Base-by-base conservation (phyloP, 2,113 vertebrate genomes). In the Melanerpes aurifrons region DNA sequence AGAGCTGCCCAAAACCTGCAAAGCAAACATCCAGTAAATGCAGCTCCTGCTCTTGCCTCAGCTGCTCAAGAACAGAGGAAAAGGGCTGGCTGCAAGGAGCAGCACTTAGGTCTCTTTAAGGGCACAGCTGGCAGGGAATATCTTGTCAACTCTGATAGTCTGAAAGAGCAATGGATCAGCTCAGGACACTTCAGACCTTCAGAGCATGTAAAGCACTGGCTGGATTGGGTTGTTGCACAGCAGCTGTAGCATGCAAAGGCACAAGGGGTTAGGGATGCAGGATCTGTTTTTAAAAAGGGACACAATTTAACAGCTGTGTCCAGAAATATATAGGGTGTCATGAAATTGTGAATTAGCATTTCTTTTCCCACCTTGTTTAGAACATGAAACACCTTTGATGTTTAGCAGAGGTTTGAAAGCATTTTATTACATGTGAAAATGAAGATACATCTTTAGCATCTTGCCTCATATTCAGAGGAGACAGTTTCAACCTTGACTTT, bases 41-140 rank as follows among this genome's bases (percentile, higher is more conserved):
- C 48, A 95, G 25, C 29, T 93, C 87, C 92, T 63, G 82, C 12
- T 90, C 63, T 82, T 90, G 87, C 93, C 76, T 95, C 87, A 89
- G 45, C 53, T 89, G 45, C 82, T 86, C 63, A 85, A 81, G 40
- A 93, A 89, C 7, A 87, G 69, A 79, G n/a, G 25, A 50, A 69
- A 32, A 69, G 47, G 22, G 35, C 31, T 70, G 67, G 82, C 58
- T 82, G 82, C 80, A 93, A 92, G 83, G 78, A 94, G 47, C 84
- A 90, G 59, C 91, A 89, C 94, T 96, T 95, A 90, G 75, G 70
- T 94, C 54, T 76, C 80, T 87, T 95, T 88, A 97, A 94, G 89
- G 91, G 86, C 92, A 96, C 82, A 91, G 35, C 77, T 95, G 80
- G 71, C 73, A 86, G 70, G 87, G 79, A 96, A 81, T 88, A 78